Conservation (phyloP, 2,888 invertebrate species). For the Strigamia transsilvanica region DNA sequence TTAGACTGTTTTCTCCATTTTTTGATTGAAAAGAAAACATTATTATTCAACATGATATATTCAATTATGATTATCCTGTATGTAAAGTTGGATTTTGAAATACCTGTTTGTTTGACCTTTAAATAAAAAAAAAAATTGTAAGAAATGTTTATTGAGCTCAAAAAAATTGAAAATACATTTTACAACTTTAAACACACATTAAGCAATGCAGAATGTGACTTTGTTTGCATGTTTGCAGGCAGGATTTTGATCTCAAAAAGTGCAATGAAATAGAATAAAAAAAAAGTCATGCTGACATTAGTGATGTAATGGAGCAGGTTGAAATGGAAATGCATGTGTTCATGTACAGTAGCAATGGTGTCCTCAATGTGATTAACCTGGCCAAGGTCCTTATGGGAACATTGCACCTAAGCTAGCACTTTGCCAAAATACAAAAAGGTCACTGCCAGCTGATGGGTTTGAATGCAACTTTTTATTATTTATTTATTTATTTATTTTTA, state of each 20-base stretch:
- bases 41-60: no score
- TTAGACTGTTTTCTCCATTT: no score
- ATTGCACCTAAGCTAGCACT: conserved; percentile 33
- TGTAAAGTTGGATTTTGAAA: not conserved
- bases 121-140: not conserved
- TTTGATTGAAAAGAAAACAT: no score
- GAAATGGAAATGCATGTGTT: not conserved
- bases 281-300: not conserved
- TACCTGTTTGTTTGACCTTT: not conserved
- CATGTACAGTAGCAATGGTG: not conserved
- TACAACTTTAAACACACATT: not conserved
- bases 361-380: conserved; percentile 46
- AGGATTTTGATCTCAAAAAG: not conserved
- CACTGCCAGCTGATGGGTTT: conserved; percentile 6
- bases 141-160: not conserved
- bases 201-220: not conserved
- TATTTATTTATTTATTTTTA: not conserved
- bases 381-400: conserved; percentile 43
- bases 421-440: conserved; percentile 32
- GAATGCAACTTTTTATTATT: not conserved
- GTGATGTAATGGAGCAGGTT: not conserved
- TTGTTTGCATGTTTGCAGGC: not conserved
- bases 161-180: no score
- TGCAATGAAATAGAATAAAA: not conserved
- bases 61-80: not conserved